phyloP scores from a whole-genome alignment of 2,888 invertebrate species.

The Ceraclea dissimilis region DNA sequence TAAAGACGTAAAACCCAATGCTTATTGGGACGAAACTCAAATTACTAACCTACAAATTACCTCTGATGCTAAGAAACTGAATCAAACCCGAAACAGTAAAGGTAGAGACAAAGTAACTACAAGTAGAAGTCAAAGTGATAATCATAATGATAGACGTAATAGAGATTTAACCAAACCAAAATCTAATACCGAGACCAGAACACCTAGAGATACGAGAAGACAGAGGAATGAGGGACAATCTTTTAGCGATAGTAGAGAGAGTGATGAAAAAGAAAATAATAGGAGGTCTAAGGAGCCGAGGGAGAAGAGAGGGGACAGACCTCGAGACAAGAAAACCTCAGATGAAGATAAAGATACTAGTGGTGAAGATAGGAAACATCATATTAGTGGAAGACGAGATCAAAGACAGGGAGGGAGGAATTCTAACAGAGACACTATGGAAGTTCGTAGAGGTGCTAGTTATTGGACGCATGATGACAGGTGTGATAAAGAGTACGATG shows the following conservation, averaged over 20 bases:
- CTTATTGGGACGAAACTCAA: neutral
- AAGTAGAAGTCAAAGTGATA: neutral
- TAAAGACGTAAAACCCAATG: neutral
- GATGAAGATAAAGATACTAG: neutral
- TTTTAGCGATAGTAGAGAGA: neutral
- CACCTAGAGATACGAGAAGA: neutral
- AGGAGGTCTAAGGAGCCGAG: neutral
- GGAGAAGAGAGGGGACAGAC: slow-evolving; percentile 11
- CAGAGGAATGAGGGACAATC: slow-evolving; percentile 4
- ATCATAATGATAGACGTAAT: neutral
- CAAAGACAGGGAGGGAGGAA: slow-evolving; percentile 2
- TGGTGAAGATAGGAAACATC: slow-evolving; percentile 1
- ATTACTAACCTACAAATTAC: neutral
- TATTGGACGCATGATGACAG: slow-evolving; percentile 26
- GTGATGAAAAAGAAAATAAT: neutral
- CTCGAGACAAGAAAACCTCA: neutral
- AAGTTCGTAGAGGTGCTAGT: slow-evolving; percentile 21
- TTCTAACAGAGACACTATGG: slow-evolving; percentile 21
- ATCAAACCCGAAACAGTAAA: neutral
- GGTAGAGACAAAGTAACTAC: neutral
- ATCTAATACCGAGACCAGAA: too few species aligned
- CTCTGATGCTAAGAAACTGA: neutral
- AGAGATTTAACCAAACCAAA: too few species aligned
- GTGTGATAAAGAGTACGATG: slow-evolving; percentile 24
- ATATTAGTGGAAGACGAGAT: slow-evolving; percentile 3